Base-by-base conservation (phyloP, 2,888 invertebrate genomes). In the Lucinisca nassula region DNA sequence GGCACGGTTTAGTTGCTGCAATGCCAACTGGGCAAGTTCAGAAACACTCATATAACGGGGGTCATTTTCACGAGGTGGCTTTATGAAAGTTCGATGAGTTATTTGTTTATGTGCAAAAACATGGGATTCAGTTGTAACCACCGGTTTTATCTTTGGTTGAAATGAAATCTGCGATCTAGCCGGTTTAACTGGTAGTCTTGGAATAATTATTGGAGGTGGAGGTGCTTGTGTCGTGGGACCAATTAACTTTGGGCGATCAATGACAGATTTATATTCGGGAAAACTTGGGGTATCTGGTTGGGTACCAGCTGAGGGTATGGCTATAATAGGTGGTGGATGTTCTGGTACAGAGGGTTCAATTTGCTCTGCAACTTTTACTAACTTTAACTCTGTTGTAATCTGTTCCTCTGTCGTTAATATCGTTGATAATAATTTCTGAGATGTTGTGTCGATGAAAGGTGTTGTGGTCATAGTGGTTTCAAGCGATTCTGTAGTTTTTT, bases 261-360 rank as follows among this genome's bases (percentile, higher is more conserved):
- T n/a, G 24, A 17, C 45, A 10, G 55, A 49, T 21, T 72, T 61
- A n/a, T 45, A 45, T n/a, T 40, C 35, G 8, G 73, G 4, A 32
- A 17, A 35, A 49, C 27, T 14, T 70, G 75, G 37, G 40, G 55
- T 61, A 55, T 55, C 21, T 70, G 45, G 1, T 40, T 72, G 32
- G 49, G 67, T 40, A 75, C 55, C 3, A 74, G 45, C 14, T 80
- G 84, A n/a, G 73, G 78, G n/a, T 73, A 78, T 3, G 30, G 61
- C 14, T 12, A 89, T 79, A 49, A 89, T 86, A 0, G 89, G 89
- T 3, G 89, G 89, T 27, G 89, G 89, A 35, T 89, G 85, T 21
- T 85, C 83, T 17, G 74, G 72, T 10, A 81, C 17, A 1, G 55
- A 40, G 4, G 32, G 38, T 27, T 35, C 61, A 55, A 45, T 35